phyloP scores from a whole-genome alignment of 2,888 invertebrate genomes.

The Caenorhabditis japonica region DNA sequence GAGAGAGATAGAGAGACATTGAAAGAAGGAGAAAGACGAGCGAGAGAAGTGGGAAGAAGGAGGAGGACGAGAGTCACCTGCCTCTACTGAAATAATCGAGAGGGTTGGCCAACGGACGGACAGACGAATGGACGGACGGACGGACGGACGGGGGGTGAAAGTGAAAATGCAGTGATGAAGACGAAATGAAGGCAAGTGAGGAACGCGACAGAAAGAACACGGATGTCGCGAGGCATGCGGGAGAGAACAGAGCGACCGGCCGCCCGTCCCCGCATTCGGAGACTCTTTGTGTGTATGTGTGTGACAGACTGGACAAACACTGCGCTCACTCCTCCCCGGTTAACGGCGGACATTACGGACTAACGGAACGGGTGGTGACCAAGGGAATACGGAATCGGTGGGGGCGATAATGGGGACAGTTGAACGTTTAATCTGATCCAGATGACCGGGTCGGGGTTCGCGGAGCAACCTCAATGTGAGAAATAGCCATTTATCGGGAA shows the following conservation, averaged over 20 bases:
- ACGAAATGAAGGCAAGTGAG: conserved; percentile 7
- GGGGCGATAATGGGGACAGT: too few relatives aligned
- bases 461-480: too few relatives aligned
- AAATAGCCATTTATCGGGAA: too few relatives aligned
- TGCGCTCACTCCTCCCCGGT: conserved; percentile 5
- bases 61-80: conserved; percentile 1
- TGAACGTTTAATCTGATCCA: too few relatives aligned
- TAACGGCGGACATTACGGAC: conserved; percentile 4
- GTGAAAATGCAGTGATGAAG: neutral
- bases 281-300: conserved; percentile 21
- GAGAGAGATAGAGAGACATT: conserved; percentile 3
- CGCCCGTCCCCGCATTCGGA: conserved; percentile 20
- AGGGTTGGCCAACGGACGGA: too few relatives aligned
- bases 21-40: neutral
- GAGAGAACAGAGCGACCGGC: conserved; percentile 6
- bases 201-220: conserved; percentile 19
- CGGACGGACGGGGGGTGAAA: neutral
- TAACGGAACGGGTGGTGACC: too few relatives aligned
- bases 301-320: conserved; percentile 43
- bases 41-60: conserved; percentile 5
- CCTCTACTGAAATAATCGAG: too few relatives aligned
- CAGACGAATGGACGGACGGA: too few relatives aligned
- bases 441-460: too few relatives aligned
- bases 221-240: conserved; percentile 27
- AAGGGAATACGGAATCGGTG: too few relatives aligned